These are phyloP conservation scores for Arrhopalites spinosus DNA, from an alignment of 2,888 invertebrate genomes.

Conservation along the genomic window DNA sequence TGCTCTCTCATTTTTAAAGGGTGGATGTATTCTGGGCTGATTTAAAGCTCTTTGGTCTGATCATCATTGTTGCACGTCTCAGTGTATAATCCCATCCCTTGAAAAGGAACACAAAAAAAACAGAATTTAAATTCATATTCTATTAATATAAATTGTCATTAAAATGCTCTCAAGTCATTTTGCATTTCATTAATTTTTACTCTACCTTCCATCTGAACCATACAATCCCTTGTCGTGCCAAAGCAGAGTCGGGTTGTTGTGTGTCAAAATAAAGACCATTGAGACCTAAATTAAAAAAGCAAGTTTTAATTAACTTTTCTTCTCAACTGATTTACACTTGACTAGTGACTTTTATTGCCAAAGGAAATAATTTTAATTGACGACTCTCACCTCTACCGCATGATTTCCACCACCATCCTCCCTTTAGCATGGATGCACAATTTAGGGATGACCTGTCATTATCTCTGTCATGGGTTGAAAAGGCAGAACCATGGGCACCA, in stretches of 20 bases:
- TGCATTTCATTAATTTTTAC: neutral
- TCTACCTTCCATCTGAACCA: constrained; percentile 88
- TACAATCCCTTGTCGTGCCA: constrained; percentile 72
- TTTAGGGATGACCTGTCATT: constrained; percentile 88
- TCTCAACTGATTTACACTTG: no score
- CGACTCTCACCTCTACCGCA: constrained; percentile 76
- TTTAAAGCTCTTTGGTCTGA: constrained; percentile 73
- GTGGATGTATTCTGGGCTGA: constrained; percentile 15
- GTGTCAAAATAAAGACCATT: constrained; percentile 88
- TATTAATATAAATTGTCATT: no score
- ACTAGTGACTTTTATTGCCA: no score
- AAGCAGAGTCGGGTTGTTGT: constrained; percentile 56
- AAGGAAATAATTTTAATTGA: no score
- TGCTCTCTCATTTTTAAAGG: constrained; percentile 1
- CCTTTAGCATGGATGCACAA: constrained; percentile 91
- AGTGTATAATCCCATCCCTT: constrained; percentile 89
- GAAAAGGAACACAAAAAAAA: constrained; percentile 22
- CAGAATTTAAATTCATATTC: neutral
- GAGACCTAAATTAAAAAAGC: no score
- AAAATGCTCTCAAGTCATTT: no score
- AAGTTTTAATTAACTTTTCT: no score
- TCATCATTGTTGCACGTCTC: constrained; percentile 89
- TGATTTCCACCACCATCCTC: constrained; percentile 96
- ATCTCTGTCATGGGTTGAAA: constrained; percentile 90
- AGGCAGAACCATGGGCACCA: constrained; percentile 89